These are phyloP conservation scores for Zonitis immaculata DNA, from an alignment of 2,888 invertebrate species.

Conservation along the genomic window DNA sequence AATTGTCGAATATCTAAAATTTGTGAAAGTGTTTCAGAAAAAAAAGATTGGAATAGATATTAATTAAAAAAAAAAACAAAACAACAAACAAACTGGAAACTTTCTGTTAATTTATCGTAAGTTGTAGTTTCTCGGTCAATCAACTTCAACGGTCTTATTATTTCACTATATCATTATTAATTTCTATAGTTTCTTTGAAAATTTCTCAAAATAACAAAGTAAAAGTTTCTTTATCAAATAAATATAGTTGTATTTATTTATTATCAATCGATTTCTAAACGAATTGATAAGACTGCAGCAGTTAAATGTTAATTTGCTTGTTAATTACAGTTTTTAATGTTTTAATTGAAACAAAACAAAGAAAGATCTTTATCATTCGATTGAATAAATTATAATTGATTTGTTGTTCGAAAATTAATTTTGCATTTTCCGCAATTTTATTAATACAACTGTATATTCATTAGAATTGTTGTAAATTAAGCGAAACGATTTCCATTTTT, in stretches of 20 bases:
- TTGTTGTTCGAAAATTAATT: too few species aligned
- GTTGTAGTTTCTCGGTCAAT: conserved; percentile 7
- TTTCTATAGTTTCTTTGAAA: not conserved
- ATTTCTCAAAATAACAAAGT: not conserved
- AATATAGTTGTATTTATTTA: not conserved
- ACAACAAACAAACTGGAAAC: not conserved
- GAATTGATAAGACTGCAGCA: not conserved
- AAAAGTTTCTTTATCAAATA: not conserved
- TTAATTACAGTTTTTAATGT: too few species aligned
- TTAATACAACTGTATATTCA: too few species aligned
- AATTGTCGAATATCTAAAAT: too few species aligned
- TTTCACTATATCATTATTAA: not conserved
- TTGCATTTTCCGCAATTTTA: conserved; percentile 8
- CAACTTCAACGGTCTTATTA: conserved; percentile 5
- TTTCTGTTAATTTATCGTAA: not conserved
- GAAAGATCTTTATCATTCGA: not conserved
- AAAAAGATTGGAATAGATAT: too few species aligned
- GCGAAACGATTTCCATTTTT: not conserved
- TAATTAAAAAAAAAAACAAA: not conserved
- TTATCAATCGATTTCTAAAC: not conserved
- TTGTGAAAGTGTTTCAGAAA: not conserved
- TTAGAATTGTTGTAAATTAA: not conserved
- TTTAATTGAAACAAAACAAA: too few species aligned
- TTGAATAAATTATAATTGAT: too few species aligned
- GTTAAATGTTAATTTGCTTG: too few species aligned